Conservation (phyloP, 2,888 invertebrate genomes). For the Sicus ferrugineus region DNA sequence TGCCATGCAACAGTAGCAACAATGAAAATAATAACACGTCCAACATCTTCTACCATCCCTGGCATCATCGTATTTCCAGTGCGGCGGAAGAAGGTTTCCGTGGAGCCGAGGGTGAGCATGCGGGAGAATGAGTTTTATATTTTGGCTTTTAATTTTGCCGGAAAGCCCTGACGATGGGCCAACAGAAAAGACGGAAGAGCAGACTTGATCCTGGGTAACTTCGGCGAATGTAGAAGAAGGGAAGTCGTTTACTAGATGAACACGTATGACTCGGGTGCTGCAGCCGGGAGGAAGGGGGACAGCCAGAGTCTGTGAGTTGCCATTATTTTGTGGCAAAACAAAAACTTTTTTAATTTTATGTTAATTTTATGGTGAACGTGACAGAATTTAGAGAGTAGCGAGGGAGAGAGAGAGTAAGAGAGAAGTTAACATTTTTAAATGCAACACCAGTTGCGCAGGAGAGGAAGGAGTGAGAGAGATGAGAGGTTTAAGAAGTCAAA, state of each 20-base stretch:
- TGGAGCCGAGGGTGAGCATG: no score
- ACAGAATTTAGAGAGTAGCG: background rate
- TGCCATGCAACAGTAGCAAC: background rate
- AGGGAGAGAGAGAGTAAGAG: no score
- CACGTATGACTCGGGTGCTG: background rate
- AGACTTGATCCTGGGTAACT: background rate
- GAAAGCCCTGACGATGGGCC: background rate
- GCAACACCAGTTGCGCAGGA: slow-evolving; percentile 6
- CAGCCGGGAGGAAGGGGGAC: background rate
- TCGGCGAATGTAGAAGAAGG: no score
- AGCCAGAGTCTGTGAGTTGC: slow-evolving; percentile 15
- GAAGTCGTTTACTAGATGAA: no score
- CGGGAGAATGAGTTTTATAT: background rate
- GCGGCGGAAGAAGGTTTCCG: background rate
- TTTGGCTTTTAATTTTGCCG: slow-evolving; percentile 6
- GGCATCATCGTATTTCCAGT: background rate
- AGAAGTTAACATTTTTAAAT: slow-evolving; percentile 2
- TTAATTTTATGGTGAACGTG: slow-evolving; percentile 34
- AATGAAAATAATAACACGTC: background rate
- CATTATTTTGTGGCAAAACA: slow-evolving; percentile 17
- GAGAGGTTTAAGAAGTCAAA: background rate
- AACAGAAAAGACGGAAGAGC: background rate
- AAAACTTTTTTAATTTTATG: slow-evolving; percentile 48
- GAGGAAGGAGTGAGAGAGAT: background rate
- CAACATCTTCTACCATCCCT: no score